These are phyloP conservation scores for Pyrocephalus nanus DNA, from an alignment of 2,797 vertebrate genomes.

Conservation along the genomic window DNA sequence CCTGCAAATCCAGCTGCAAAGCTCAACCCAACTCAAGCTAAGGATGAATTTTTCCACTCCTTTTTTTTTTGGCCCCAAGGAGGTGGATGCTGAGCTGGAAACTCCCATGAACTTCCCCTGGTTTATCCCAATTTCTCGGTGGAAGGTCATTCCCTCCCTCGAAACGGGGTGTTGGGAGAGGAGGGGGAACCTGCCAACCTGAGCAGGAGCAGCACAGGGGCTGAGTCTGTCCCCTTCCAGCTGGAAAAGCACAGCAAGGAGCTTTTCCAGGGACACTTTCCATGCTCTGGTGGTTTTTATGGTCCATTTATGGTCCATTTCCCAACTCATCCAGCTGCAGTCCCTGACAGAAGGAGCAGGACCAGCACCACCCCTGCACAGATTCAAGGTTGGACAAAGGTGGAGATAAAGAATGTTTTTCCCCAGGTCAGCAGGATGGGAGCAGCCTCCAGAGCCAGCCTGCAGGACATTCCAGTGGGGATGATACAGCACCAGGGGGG, in stretches of 20 bases:
- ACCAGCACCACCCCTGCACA: not conserved
- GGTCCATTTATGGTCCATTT: not conserved
- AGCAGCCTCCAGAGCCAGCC: not conserved
- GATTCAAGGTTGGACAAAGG: not conserved
- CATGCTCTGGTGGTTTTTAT: not conserved
- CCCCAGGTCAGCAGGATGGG: not conserved
- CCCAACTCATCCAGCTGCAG: fast-evolving
- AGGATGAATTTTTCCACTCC: not conserved
- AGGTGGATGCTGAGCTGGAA: not conserved
- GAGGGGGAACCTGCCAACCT: not conserved
- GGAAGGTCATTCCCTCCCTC: constrained; percentile 7
- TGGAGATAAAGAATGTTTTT: not conserved
- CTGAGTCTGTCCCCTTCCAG: not conserved
- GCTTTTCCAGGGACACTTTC: not conserved
- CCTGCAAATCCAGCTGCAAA: not conserved
- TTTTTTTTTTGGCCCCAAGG: not conserved
- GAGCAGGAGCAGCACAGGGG: too few species aligned
- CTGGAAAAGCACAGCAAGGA: not conserved
- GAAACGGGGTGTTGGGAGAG: constrained; percentile 51
- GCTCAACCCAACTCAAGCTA: not conserved
- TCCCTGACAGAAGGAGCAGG: not conserved
- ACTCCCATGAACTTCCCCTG: fast-evolving
- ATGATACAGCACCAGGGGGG: fast-evolving
- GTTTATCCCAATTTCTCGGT: not conserved
- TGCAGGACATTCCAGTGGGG: not conserved